Evolutionary conservation across 2,113 vertebrate species (phyloP), one percentile per base, ranked within the genome.

Genomic region (Anser brachyrhynchus): DNA sequence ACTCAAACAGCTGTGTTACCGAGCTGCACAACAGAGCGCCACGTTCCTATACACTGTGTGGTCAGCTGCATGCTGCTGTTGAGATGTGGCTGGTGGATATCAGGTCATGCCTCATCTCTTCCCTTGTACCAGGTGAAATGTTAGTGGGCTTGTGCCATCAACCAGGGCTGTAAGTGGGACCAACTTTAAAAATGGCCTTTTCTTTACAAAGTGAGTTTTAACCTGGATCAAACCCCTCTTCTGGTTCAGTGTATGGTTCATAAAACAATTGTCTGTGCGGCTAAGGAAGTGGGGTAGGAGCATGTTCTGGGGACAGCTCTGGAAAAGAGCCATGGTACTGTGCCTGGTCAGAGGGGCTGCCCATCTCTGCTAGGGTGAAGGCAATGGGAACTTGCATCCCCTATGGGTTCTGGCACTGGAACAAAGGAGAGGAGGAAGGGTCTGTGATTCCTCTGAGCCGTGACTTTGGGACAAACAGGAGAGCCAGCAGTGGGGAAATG

Each of bases 1-100:
- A 23, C 46, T 74, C 20, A 33, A 52, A 4, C 1, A 3, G 21
- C 1, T 0, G 0, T 15, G 15, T 31, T 58, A 16, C 29, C 44
- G 16, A 73, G 26, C 55, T 90, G 26, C 76, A 72, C 33, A 61
- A 14, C 43, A 43, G 43, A 57, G 33, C 37, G 35, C 8, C 9
- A 10, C n/a, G 5, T 87, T 66, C 41, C 22, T 81, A 18, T 1
- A 28, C 5, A 6, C 12, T 0, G 2, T 51, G 29, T 71, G 20
- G 29, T 59, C 28, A 41, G 1, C 58, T 65, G 26, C 39, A 10
- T 61, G 67, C 67, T 76, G 57, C 16, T 75, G 43, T 26, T 82
- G 70, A 87, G 65, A 57, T 28, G 14, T 59, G 64, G 2, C 41
- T 9, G 17, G 3, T 35, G 16, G 23, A 5, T 81, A 9, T 69